These are phyloP conservation scores for Rhynchomys soricoides DNA, from an alignment of 2,113 vertebrate genomes.

Conservation along the genomic window DNA sequence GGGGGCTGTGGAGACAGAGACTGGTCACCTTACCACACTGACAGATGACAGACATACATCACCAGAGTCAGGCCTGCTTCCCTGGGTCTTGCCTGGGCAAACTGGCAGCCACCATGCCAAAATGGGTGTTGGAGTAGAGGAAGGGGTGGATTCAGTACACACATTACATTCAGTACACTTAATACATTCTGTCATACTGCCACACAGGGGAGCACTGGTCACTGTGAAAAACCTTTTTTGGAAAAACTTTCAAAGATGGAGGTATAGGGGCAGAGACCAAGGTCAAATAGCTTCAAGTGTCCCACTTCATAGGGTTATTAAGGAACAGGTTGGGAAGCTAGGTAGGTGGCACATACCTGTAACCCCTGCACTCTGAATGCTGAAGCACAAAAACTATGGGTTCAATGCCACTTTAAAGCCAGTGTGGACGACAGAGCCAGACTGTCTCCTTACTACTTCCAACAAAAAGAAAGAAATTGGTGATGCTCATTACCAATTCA, in stretches of 20 bases:
- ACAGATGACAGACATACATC: not conserved
- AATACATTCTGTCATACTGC: not conserved
- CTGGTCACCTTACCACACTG: rapidly evolving
- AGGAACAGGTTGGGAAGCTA: not conserved
- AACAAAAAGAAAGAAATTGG: not conserved
- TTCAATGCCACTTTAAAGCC: not conserved
- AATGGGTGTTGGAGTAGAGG: not conserved
- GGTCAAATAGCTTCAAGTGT: not conserved
- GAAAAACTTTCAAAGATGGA: not conserved
- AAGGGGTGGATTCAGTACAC: rapidly evolving
- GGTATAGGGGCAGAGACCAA: not conserved
- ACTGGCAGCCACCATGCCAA: not conserved
- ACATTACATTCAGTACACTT: too few species aligned
- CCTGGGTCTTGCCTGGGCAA: not conserved
- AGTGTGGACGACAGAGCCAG: not conserved
- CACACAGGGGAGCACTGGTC: rapidly evolving
- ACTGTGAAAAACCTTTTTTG: too few species aligned
- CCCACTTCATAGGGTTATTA: not conserved
- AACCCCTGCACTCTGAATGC: not conserved
- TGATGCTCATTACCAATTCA: not conserved
- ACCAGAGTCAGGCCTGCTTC: not conserved
- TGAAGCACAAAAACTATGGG: not conserved
- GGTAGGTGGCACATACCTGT: not conserved
- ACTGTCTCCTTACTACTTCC: not conserved
- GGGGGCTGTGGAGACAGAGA: not conserved